Conservation (phyloP, 1,140 invertebrate genomes). For the Meloidogyne chitwoodi region DNA sequence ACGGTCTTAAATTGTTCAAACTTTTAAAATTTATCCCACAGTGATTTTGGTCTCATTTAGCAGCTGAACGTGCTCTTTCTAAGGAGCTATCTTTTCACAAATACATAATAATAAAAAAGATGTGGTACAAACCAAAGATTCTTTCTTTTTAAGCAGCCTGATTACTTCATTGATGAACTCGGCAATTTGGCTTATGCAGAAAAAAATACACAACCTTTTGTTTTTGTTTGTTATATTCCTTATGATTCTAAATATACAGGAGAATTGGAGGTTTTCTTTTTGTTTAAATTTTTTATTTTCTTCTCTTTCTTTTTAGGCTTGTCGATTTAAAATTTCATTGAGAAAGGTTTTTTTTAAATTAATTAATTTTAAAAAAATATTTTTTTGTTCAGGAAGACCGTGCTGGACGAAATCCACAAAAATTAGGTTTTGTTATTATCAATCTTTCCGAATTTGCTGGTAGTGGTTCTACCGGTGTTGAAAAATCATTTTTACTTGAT, state of each 20-base stretch:
- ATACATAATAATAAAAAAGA: too few relatives aligned
- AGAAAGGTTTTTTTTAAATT: constrained; percentile 73
- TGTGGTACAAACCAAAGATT: too few relatives aligned
- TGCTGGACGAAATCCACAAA: constrained; percentile 84
- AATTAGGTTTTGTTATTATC: constrained; percentile 90
- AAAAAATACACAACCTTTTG: constrained; percentile 69
- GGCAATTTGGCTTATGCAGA: neutral
- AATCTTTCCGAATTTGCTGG: constrained; percentile 94
- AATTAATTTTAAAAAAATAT: neutral
- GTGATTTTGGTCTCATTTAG: too few relatives aligned
- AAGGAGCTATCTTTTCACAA: too few relatives aligned
- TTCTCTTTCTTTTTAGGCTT: constrained; percentile 64
- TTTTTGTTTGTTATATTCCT: constrained; percentile 91
- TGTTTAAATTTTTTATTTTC: neutral
- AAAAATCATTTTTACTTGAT: constrained; percentile 80
- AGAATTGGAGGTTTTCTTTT: constrained; percentile 70
- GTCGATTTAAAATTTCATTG: constrained; percentile 83
- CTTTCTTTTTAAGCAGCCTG: neutral
- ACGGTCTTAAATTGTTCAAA: too few relatives aligned
- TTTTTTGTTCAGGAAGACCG: constrained; percentile 69
- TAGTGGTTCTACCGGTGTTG: constrained; percentile 71
- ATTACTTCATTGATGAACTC: neutral
- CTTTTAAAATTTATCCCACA: too few relatives aligned
- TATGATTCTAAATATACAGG: constrained; percentile 83
- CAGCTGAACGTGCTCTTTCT: too few relatives aligned